Conservation (phyloP, 2,888 invertebrate species). For the Proisotoma minuta region DNA sequence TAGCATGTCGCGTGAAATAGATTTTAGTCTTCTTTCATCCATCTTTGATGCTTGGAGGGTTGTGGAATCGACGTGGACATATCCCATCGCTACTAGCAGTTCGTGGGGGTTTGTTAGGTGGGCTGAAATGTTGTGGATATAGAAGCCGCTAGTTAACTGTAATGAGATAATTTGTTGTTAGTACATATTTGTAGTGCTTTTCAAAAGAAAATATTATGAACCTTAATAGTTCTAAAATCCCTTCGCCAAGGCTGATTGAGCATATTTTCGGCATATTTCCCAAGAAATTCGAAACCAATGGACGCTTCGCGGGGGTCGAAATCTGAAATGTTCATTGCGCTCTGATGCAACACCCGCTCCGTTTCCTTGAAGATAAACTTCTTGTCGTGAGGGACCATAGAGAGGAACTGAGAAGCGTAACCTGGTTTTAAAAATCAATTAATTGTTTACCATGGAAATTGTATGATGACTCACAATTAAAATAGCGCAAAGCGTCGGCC, state of each 20-base stretch:
- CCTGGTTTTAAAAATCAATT: constrained; percentile 53
- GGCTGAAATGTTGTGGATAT: constrained; percentile 78
- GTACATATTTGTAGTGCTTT: not conserved
- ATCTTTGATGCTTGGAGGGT: constrained; percentile 29
- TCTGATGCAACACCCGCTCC: constrained; percentile 67
- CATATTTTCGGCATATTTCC: constrained; percentile 78
- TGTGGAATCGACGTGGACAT: constrained; percentile 55
- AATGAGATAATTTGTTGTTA: too few species aligned
- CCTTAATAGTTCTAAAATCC: constrained; percentile 76
- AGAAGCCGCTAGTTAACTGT: constrained; percentile 80
- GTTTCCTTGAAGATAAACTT: constrained; percentile 75
- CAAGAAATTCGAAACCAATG: constrained; percentile 77
- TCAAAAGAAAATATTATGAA: constrained; percentile 49
- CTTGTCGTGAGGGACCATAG: constrained; percentile 69
- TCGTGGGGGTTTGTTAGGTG: constrained; percentile 72
- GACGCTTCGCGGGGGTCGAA: constrained; percentile 78
- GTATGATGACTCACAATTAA: constrained; percentile 27
- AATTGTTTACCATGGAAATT: not conserved
- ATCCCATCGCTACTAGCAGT: constrained; percentile 77
- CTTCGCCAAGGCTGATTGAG: constrained; percentile 82
- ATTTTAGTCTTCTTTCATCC: constrained; percentile 67
- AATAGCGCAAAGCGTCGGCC: constrained; percentile 37
- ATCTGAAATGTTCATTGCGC: constrained; percentile 64
- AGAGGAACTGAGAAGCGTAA: constrained; percentile 71
- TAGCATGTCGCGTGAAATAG: constrained; percentile 75